phyloP scores from a whole-genome alignment of 2,113 vertebrate species.

The Hippocampus abdominalis region DNA sequence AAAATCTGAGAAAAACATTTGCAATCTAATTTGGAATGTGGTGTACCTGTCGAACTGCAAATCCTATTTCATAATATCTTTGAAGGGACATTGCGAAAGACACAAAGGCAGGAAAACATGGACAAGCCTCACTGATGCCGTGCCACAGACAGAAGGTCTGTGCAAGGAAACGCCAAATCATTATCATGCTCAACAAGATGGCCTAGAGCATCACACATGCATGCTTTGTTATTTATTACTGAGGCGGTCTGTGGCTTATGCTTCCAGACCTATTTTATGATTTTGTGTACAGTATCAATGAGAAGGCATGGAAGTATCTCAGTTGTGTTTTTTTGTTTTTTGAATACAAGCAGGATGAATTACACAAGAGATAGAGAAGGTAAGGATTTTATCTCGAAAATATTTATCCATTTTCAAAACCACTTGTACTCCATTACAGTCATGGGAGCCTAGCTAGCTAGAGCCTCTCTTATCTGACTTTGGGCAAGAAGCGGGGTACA shows the following conservation, averaged over 20 bases:
- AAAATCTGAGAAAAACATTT: too few species aligned
- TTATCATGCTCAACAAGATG: slow-evolving; percentile 25
- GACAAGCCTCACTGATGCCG: slow-evolving; percentile 17
- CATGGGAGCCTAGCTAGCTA: too few species aligned
- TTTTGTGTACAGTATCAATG: neutral
- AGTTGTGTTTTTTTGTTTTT: neutral
- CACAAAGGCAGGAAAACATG: slow-evolving; percentile 16
- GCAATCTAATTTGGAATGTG: too few species aligned
- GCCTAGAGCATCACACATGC: slow-evolving; percentile 21
- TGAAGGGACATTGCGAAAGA: slow-evolving; percentile 53
- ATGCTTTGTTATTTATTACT: slow-evolving; percentile 22
- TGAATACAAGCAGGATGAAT: neutral
- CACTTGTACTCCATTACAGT: neutral
- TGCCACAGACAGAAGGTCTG: slow-evolving; percentile 6
- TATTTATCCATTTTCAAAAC: neutral
- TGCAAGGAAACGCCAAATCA: slow-evolving; percentile 31
- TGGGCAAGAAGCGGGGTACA: neutral
- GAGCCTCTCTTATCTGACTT: neutral
- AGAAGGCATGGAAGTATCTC: neutral
- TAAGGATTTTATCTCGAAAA: neutral
- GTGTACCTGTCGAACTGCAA: slow-evolving; percentile 61
- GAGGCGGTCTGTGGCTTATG: slow-evolving; percentile 1
- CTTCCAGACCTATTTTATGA: neutral
- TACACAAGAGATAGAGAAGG: neutral
- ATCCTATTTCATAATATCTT: slow-evolving; percentile 69